phyloP scores from a whole-genome alignment of 2,797 vertebrate species.

The Sardinella longiceps region DNA sequence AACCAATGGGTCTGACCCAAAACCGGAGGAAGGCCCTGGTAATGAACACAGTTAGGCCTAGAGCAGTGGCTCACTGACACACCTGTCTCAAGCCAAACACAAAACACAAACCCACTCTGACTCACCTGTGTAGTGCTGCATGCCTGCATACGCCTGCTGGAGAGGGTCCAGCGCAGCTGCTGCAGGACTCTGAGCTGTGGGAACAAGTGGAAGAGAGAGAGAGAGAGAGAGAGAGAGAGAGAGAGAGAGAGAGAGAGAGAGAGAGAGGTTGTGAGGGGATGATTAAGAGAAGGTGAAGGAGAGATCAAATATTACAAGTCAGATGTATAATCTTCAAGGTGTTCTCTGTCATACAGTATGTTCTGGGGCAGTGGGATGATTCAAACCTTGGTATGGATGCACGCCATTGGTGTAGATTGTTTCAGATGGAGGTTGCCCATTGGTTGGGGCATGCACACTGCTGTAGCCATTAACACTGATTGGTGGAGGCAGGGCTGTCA shows the following conservation, averaged over 20 bases:
- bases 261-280: background rate
- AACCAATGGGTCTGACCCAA: no score
- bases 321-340: background rate
- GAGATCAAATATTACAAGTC: conserved; percentile 15
- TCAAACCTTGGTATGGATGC: conserved; percentile 88
- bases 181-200: conserved; percentile 87
- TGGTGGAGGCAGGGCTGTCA: conserved; percentile 83
- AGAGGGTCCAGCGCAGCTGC: conserved; percentile 81
- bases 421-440: conserved; percentile 85
- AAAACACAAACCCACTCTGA: background rate
- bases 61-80: no score
- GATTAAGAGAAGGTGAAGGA: conserved; percentile 22
- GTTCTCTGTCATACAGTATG: background rate
- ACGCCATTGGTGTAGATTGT: conserved; percentile 88
- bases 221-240: background rate
- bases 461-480: conserved; percentile 90
- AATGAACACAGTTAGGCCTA: conserved; percentile 63
- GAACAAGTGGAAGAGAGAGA: background rate
- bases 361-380: background rate
- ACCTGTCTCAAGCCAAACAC: no score
- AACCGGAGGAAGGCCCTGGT: conserved; percentile 10
- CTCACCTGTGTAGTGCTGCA: conserved; percentile 94
- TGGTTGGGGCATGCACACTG: conserved; percentile 78
- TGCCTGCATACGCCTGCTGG: conserved; percentile 91
- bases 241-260: conserved; percentile 1